Evolutionary conservation across 1,140 invertebrate species (phyloP), one percentile per base, ranked within the genome.

Genomic region (Meloidogyne hapla): DNA sequence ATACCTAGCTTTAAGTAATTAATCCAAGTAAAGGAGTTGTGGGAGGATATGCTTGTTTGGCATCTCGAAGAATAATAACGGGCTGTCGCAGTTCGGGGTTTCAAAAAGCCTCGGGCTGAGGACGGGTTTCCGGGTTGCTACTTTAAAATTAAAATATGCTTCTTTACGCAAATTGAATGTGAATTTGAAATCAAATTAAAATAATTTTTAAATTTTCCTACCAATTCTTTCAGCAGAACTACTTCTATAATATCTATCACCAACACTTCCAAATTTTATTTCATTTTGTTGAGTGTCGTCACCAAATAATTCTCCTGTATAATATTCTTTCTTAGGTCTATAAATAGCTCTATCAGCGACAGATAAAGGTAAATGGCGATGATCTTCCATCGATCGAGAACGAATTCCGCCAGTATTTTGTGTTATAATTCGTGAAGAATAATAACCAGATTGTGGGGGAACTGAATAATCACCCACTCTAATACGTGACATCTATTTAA

Each of bases 221-320:
- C 71, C 71, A 40, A 64, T 23, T 63, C 71, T 26, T n/a, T 73
- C 71, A n/a, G 23, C 71, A n/a, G 71, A 73, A 64, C 28, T 73
- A 33, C 71, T 73, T 63, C 71, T 56, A 21, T 61, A 73, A 21
- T 56, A n/a, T 56, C 6, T n/a, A n/a, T n/a, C 18, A n/a, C 12
- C n/a, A 56, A 21, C 8, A 33, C 33, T 33, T 33, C 4, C 33
- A 33, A 4, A 4, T 0, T 8, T 33, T 33, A 33, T 33, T 6
- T 33, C 9, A 56, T 56, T 56, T 48, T 48, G 13, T 48, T 18
- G 1, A 4, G 4, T 15, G 8, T 21, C n/a, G n/a, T 56, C 12
- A n/a, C n/a, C n/a, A n/a, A 56, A 56, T 56, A 56, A 56, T 56
- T 56, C 48, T 56, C 48, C 48, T 6, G 48, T 56, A 56, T 56